Base-by-base conservation (phyloP, 2,888 invertebrate genomes). In the Tyria jacobaeae region DNA sequence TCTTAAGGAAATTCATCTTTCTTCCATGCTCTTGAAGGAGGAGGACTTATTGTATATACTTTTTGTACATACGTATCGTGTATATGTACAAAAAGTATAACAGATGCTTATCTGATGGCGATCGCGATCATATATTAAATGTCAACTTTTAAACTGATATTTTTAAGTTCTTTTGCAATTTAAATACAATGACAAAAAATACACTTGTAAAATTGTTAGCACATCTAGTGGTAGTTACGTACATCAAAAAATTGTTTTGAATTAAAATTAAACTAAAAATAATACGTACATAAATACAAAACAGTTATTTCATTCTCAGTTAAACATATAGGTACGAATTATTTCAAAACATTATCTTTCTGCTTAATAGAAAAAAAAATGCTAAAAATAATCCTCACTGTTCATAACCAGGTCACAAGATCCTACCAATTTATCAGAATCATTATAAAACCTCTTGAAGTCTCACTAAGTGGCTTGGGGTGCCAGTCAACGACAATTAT, bases 401-500 rank as follows among this genome's bases (percentile, higher is more conserved):
- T 41, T 21, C 39, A 52, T 52, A 58, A 44, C 44, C 27, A 21
- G 41, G 52, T 58, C 44, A 44, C 7, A n/a, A 52, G n/a, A 52
- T 58, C 52, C 44, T 44, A 44, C n/a, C 9, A 54, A 64, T 75
- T 57, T 64, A 48, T 58, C 62, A 53, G 52, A 52, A 64, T 62
- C 57, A 71, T 68, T 68, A 66, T 58, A 31, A 58, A 65, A 34
- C 62, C 52, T 49, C 64, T 62, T 34, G 14, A 62, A 60, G 5
- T 39, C 49, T 57, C 62, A 64, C 48, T 39, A 61, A 62, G 69
- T 68, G 31, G 17, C 67, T 73, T 59, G 56, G 49, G 56, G 61
- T 62, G 64, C 70, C 59, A 68, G 68, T 64, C 59, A 57, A 59
- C 55, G 57, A 56, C 67, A 76, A 79, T 75, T 74, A 71, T 47